A percentile compares a stretch with the other conserved stretches of the same genome.
phyloP scores from a whole-genome alignment of 2,888 invertebrate genomes.

The Sminthurinus aureus region DNA sequence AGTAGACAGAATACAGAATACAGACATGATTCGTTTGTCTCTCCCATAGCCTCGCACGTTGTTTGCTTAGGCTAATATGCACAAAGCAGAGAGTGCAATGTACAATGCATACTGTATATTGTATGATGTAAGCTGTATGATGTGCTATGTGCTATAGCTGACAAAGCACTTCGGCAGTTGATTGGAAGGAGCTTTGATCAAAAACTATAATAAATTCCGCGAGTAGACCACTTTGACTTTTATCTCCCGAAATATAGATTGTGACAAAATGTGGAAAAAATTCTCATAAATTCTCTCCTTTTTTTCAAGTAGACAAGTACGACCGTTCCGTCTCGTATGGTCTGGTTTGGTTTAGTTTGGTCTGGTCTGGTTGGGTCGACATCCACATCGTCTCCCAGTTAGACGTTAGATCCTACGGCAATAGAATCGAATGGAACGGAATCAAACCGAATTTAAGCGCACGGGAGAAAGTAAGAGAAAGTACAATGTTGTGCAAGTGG shows the following conservation, averaged over 20 bases:
- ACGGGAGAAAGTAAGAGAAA: background rate
- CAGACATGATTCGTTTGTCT: too few species aligned
- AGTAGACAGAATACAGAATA: too few species aligned
- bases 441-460: background rate
- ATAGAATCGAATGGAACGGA: background rate
- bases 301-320: conserved; percentile 41
- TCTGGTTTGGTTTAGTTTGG: background rate
- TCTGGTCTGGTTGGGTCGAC: background rate
- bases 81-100: too few species aligned
- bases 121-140: too few species aligned
- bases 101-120: too few species aligned
- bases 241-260: conserved; percentile 55
- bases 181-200: conserved; percentile 47
- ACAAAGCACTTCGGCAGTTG: conserved; percentile 24
- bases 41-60: too few species aligned
- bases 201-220: conserved; percentile 55
- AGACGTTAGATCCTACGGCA: too few species aligned
- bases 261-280: conserved; percentile 44
- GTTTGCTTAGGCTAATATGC: too few species aligned
- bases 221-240: conserved; percentile 54
- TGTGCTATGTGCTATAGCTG: conserved; percentile 1
- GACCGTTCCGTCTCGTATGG: background rate
- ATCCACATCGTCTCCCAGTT: too few species aligned
- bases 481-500: background rate
- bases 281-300: conserved; percentile 48